phyloP scores from a whole-genome alignment of 2,113 vertebrate genomes.

The Laticauda colubrina region DNA sequence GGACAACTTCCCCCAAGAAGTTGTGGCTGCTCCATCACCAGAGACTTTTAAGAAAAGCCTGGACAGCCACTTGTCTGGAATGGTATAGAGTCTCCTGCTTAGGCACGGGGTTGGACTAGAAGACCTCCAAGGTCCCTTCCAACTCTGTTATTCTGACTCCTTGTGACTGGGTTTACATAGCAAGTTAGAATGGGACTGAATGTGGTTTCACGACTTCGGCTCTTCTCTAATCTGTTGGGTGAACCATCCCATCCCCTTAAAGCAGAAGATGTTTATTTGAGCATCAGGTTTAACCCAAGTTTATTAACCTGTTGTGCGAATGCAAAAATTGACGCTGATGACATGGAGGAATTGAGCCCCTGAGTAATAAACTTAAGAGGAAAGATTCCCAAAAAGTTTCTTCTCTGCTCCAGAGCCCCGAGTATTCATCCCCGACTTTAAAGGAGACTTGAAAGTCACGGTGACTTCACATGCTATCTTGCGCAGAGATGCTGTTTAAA shows the following conservation, averaged over 20 bases:
- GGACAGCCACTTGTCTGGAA: too few species aligned
- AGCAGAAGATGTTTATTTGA: not conserved
- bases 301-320: not conserved
- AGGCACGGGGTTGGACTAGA: too few species aligned
- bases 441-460: not conserved
- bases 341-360: not conserved
- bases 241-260: not conserved
- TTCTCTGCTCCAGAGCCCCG: not conserved
- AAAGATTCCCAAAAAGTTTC: not conserved
- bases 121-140: too few species aligned
- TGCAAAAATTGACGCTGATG: not conserved
- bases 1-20: too few species aligned
- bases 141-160: too few species aligned
- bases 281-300: not conserved
- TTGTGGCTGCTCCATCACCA: too few species aligned
- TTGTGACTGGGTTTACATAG: not conserved
- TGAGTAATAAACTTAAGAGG: not conserved
- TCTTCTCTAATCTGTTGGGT: not conserved
- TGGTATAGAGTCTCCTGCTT: too few species aligned
- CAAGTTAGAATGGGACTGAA: not conserved
- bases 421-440: not conserved
- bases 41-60: too few species aligned
- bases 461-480: not conserved
- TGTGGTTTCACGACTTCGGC: not conserved
- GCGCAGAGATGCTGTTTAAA: not conserved